A percentile compares a stretch with the other conserved stretches of the same genome.
These are phyloP conservation scores for Cyprinodon variegatus DNA, from an alignment of 2,113 vertebrate species.

Conservation along the genomic window DNA sequence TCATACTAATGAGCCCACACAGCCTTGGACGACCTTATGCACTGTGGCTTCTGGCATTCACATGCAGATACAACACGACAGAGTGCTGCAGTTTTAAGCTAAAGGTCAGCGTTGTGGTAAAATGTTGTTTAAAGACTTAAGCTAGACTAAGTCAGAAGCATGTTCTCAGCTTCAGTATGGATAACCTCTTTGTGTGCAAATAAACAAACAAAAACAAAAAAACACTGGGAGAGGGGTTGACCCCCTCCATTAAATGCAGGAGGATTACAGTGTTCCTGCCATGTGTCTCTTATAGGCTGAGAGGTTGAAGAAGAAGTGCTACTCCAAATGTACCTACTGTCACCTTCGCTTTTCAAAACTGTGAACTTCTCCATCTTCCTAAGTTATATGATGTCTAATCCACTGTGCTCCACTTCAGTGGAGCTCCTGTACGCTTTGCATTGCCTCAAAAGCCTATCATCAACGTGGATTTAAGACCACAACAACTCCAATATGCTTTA, in stretches of 20 bases:
- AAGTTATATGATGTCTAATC: no score
- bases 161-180: not conserved
- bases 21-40: constrained; percentile 36
- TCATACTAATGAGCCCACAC: constrained; percentile 68
- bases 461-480: no score
- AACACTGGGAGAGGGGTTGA: not conserved
- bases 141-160: not conserved
- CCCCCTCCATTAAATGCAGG: no score
- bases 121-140: no score
- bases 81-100: not conserved
- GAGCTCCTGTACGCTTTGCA: no score
- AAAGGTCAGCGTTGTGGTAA: not conserved
- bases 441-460: no score
- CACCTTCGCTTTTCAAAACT: no score
- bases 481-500: no score
- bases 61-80: constrained; percentile 4
- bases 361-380: no score
- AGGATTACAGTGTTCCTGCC: not conserved
- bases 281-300: constrained; percentile 17
- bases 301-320: constrained; percentile 27
- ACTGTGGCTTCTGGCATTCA: not conserved
- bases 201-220: not conserved
- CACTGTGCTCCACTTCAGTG: no score
- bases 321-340: no score
- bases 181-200: not conserved